Percentiles rank a stretch among this genome's conserved stretches.
Conservation (phyloP, 2,113 vertebrate species). For the Sphaerodactylus townsendi region DNA sequence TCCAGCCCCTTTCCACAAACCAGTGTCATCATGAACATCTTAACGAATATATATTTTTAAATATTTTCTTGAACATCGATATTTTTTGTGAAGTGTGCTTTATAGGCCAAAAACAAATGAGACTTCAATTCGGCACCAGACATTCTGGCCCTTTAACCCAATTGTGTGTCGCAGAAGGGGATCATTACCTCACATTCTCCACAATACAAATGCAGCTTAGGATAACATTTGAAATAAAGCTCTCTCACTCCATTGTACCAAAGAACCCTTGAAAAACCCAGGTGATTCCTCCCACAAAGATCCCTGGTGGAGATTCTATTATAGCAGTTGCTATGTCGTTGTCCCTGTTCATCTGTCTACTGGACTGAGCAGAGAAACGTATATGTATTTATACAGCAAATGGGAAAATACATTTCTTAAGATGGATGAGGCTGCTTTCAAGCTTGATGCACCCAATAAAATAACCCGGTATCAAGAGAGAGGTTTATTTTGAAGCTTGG, state of each 20-base stretch:
- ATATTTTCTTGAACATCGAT: too few species aligned
- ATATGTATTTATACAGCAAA: constrained; percentile 73
- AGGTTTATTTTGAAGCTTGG: constrained; percentile 75
- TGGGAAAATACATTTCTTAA: constrained; percentile 73
- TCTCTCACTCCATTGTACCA: not conserved
- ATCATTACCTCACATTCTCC: not conserved
- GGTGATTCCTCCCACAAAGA: constrained; percentile 39
- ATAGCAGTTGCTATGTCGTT: constrained; percentile 47
- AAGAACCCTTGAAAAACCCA: not conserved
- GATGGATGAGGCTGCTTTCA: constrained; percentile 73
- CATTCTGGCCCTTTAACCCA: too few species aligned
- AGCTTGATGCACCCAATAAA: constrained; percentile 69
- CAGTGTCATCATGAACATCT: too few species aligned
- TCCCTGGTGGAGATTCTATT: constrained; percentile 55
- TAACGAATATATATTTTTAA: too few species aligned
- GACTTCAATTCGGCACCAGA: not conserved
- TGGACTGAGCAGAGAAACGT: constrained; percentile 60
- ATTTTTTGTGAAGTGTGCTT: too few species aligned
- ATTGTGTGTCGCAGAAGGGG: not conserved
- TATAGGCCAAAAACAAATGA: not conserved
- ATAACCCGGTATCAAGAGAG: constrained; percentile 69
- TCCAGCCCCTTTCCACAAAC: too few species aligned
- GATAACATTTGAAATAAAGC: not conserved
- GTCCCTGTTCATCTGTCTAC: constrained; percentile 66
- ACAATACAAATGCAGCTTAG: not conserved